These are phyloP conservation scores for Camponotus fellah DNA, from an alignment of 2,888 invertebrate species.

Conservation along the genomic window DNA sequence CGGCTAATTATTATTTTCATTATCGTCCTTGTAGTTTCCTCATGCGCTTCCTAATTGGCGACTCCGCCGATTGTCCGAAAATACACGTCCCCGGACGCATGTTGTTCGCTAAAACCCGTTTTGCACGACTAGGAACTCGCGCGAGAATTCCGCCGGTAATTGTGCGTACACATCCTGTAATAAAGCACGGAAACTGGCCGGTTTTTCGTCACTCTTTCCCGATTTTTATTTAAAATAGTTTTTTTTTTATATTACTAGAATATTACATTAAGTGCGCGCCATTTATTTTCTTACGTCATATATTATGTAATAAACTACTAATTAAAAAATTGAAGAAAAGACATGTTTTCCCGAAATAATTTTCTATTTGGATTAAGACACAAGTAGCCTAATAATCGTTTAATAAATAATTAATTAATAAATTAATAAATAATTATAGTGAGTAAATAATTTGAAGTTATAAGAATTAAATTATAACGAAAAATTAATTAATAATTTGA, in stretches of 20 bases:
- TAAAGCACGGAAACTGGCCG: neutral
- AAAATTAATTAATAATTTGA: no score
- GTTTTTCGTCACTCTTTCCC: neutral
- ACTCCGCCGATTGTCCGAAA: slow-evolving; percentile 20
- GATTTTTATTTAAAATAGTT: neutral
- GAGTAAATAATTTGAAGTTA: no score
- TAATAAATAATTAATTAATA: neutral
- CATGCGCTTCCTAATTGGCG: slow-evolving; percentile 50
- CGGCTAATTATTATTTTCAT: slow-evolving; percentile 53
- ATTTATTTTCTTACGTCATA: neutral
- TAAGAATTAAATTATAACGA: no score
- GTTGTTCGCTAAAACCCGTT: slow-evolving; percentile 32
- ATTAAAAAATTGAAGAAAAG: neutral
- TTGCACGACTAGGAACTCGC: slow-evolving; percentile 19
- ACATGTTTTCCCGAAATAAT: neutral
- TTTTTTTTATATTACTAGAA: neutral
- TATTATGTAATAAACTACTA: neutral
- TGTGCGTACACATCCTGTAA: neutral
- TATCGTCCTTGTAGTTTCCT: slow-evolving; percentile 46
- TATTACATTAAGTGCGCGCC: neutral
- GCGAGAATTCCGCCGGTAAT: slow-evolving; percentile 25
- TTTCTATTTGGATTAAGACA: neutral
- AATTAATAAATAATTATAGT: no score
- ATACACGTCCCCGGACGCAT: slow-evolving; percentile 27
- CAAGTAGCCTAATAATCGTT: neutral